Evolutionary conservation across 2,888 invertebrate species (phyloP), one percentile per base, ranked within the genome.

Genomic region (Octodonta nipae): DNA sequence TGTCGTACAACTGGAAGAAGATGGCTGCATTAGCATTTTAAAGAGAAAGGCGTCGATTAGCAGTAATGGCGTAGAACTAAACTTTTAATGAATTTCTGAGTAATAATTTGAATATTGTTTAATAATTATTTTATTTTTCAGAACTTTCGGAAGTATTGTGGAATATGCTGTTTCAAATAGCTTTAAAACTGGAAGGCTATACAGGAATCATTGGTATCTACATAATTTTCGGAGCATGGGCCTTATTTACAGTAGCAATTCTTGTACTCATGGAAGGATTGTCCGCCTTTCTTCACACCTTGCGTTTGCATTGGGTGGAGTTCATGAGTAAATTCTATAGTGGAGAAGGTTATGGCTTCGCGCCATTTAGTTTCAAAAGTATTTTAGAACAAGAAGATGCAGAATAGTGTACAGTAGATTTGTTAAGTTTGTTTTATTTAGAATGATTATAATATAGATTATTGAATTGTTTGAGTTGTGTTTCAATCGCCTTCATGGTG

Each of bases 301-400:
- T 89, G 27, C 74, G 88, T 58, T 71, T 89, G 42, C 88, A 89
- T 59, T 91, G 89, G 50, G 89, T 91, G 52, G 89, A 91, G 63
- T 78, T 78, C 56, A 73, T 76, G 63, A 73, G 70, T 64, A 89
- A 89, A 63, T 89, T 91, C 66, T 91, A 87, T 60, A 60, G 70
- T 12, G 89, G 89, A 38, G 65, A 74, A 44, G 89, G 89, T 5
- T 79, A 85, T 61, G 64, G 75, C 40, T 89, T 89, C 68, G 70
- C 74, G 52, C 88, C 89, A 2, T 89, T 88, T 70, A 78, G 78
- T 51, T 88, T 88, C 66, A 81, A 82, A 54, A 64, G 66, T n/a
- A 75, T 80, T 49, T 64, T 80, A 46, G 74, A 73, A 41, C 63
- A 61, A 31, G 72, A 68, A 32, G 48, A 46, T 31, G 42, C 37